Evolutionary conservation across 1,140 invertebrate species (phyloP), one percentile per base, ranked within the genome.

Genomic region (Dreissena polymorpha): DNA sequence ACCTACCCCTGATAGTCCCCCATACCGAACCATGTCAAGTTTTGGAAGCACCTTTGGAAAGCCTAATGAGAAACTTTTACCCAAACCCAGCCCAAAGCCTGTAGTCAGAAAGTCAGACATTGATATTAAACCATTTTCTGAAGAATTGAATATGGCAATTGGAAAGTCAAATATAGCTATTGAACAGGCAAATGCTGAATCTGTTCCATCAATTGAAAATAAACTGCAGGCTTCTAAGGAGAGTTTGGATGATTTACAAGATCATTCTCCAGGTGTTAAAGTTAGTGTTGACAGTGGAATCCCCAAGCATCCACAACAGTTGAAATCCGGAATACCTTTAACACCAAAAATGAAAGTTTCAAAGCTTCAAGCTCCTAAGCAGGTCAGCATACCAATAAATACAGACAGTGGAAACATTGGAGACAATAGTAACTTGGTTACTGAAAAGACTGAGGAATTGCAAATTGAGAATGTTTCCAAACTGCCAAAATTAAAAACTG

Each of bases 31-130:
- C 68, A 49, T 81, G 29, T 71, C 78, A 81, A 68, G 25, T 29
- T 82, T 82, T 74, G 79, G 79, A 50, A 71, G 53, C 23, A 65
- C 65, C 0, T 78, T 78, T 78, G 76, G 65, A 53, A 78, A 78
- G 50, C 76, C 76, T 10, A 27, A 25, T 53, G 63, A 78, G 21
- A 60, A 60, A 60, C 39, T 39, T 39, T 39, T 39, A 8, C 39
- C 39, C 39, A 39, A 39, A 39, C 39, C 39, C 2, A 39, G 39
- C 39, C 39, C 39, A 39, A 39, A 39, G 39, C 39, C 39, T 39
- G 39, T 39, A 39, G 39, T 39, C 39, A 39, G 39, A 39, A 39
- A 39, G 8, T 8, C 8, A 39, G 39, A 39, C 39, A 39, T 8
- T 39, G 39, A 39, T 39, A 39, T 39, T 5, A 39, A 39, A 39